phyloP scores from a whole-genome alignment of 2,888 invertebrate species.

The Erebia epiphron region DNA sequence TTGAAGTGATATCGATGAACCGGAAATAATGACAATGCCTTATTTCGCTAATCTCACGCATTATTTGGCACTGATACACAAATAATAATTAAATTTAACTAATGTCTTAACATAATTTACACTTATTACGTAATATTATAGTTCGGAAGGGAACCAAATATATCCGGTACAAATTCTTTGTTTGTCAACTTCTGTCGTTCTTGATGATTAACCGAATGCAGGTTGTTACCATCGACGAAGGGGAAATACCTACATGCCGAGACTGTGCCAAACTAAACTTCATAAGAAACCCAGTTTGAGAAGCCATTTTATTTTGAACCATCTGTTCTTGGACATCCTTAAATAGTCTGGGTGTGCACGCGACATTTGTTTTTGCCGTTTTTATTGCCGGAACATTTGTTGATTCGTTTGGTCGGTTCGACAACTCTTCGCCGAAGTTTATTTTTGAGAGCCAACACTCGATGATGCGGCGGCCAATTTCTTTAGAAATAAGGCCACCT shows the following conservation, averaged over 20 bases:
- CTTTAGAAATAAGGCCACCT: not conserved
- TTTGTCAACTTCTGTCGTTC: not conserved
- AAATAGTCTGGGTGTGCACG: slow-evolving; percentile 6
- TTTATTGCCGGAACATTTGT: not conserved
- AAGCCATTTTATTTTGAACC: not conserved
- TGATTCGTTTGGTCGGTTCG: not conserved
- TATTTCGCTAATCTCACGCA: no score
- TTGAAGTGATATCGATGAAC: no score
- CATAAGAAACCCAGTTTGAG: not conserved
- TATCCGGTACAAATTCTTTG: no score
- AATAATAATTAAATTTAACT: no score
- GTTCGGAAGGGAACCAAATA: no score
- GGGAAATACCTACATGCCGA: no score
- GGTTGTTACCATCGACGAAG: not conserved
- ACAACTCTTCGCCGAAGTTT: not conserved
- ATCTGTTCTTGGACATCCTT: not conserved
- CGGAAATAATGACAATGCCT: no score
- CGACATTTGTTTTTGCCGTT: slow-evolving; percentile 3
- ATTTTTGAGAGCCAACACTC: not conserved
- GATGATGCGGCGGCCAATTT: not conserved
- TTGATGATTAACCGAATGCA: not conserved
- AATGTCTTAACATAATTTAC: no score
- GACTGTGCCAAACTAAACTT: no score
- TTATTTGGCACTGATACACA: no score
- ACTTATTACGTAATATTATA: no score